Percentiles rank a stretch among this genome's conserved stretches.
phyloP scores from a whole-genome alignment of 2,888 invertebrate genomes.

The Aromia moschata region DNA sequence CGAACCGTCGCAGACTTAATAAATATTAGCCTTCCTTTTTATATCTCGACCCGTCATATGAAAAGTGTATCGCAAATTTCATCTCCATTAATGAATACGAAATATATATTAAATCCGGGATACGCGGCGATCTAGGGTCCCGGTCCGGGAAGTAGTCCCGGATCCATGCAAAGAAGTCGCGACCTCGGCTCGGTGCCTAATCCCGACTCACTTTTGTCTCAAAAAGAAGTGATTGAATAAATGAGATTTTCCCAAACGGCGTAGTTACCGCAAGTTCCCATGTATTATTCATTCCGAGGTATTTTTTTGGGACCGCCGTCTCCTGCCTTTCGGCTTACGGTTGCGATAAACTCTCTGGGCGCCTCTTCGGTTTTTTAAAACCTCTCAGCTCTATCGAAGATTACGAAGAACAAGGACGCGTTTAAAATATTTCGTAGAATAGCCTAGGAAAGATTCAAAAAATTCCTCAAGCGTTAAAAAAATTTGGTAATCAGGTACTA shows the following conservation, averaged over 20 bases:
- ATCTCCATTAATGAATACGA: conserved; percentile 19
- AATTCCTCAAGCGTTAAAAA: no score
- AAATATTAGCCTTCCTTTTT: no score
- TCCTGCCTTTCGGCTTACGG: conserved; percentile 34
- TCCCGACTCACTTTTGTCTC: conserved; percentile 40
- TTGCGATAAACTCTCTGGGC: conserved; percentile 37
- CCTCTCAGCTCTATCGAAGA: conserved; percentile 31
- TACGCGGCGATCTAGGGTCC: no score
- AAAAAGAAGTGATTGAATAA: conserved; percentile 57
- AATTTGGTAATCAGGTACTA: no score
- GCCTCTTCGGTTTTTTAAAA: conserved; percentile 34
- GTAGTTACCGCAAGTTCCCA: conserved; percentile 46
- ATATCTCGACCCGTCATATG: no score
- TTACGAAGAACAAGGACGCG: no score
- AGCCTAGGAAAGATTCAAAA: no score
- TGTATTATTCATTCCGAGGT: conserved; percentile 49
- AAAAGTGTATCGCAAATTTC: no score
- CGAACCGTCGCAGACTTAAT: no score
- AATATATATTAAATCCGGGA: conserved; percentile 9
- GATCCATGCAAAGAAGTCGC: conserved; percentile 16
- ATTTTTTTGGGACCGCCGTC: conserved; percentile 36
- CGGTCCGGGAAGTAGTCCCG: no score
- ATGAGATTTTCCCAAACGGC: conserved; percentile 54
- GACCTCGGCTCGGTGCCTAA: conserved; percentile 1
- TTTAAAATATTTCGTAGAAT: no score